Evolutionary conservation across 2,113 vertebrate species (phyloP).

Genomic region (Gopherus evgoodei): DNA sequence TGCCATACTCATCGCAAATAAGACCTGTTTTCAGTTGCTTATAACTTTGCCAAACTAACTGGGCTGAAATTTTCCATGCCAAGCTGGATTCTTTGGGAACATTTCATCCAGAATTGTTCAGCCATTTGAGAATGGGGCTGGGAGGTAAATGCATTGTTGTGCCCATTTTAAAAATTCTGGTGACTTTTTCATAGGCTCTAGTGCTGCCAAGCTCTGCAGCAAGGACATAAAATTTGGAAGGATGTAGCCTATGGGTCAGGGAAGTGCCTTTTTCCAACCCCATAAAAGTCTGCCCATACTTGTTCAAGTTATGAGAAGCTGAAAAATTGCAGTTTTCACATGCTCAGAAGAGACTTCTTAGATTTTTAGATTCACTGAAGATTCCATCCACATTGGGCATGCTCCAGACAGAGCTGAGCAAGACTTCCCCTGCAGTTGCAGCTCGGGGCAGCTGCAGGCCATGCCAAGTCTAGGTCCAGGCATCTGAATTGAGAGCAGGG

Average conservation of each 20-base stretch:
- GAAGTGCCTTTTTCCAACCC: accelerated
- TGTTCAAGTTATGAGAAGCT: neutral
- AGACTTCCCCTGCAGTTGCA: neutral
- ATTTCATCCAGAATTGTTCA: accelerated
- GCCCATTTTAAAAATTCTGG: neutral
- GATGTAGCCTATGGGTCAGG: neutral
- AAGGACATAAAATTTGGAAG: neutral
- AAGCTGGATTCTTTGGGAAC: neutral
- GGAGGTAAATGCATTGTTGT: neutral
- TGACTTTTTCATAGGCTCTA: neutral
- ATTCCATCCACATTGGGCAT: accelerated
- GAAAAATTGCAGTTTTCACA: neutral
- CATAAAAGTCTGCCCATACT: accelerated
- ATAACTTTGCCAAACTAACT: accelerated
- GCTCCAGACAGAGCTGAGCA: neutral
- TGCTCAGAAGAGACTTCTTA: accelerated
- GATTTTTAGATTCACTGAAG: neutral
- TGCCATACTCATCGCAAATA: neutral
- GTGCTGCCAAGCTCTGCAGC: neutral
- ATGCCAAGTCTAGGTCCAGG: neutral
- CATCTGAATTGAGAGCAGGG: neutral
- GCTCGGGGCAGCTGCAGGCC: neutral
- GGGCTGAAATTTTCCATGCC: neutral
- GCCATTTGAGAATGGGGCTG: neutral
- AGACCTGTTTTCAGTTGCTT: neutral